These are phyloP conservation scores for Oostethus manadensis DNA, from an alignment of 2,113 vertebrate genomes.

Conservation along the genomic window DNA sequence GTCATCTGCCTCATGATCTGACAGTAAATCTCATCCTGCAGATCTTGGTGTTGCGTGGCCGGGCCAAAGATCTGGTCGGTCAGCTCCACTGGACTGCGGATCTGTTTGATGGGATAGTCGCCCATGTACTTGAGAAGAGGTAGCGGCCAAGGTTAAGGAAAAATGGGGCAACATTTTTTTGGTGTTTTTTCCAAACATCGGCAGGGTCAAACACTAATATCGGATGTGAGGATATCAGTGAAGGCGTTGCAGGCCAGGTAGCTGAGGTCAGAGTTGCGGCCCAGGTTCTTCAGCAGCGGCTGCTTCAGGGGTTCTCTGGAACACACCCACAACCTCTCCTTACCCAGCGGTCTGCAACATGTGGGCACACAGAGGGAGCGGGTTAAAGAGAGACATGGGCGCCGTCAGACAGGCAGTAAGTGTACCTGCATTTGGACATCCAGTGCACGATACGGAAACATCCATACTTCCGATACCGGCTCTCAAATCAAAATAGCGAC, in stretches of 20 bases:
- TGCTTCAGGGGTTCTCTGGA: slow-evolving; percentile 85
- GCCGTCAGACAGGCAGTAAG: neutral
- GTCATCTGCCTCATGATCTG: slow-evolving; percentile 97
- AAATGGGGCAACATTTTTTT: too few relatives aligned
- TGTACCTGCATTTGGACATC: neutral
- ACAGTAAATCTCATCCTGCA: slow-evolving; percentile 91
- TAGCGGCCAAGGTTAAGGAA: slow-evolving; percentile 37
- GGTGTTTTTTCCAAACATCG: too few relatives aligned
- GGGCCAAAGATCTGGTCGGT: slow-evolving; percentile 88
- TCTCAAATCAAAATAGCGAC: too few relatives aligned
- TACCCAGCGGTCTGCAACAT: slow-evolving; percentile 74
- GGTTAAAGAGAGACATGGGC: neutral
- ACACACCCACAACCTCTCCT: slow-evolving; percentile 85
- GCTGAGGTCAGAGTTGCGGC: slow-evolving; percentile 72
- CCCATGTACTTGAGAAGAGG: slow-evolving; percentile 96
- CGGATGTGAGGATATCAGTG: slow-evolving; percentile 83
- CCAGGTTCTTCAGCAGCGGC: slow-evolving; percentile 79
- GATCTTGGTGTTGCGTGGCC: slow-evolving; percentile 72
- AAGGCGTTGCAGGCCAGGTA: slow-evolving; percentile 84
- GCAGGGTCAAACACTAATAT: neutral
- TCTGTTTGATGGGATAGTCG: slow-evolving; percentile 89
- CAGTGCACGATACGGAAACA: too few relatives aligned
- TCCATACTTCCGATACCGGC: neutral
- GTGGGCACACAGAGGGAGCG: neutral
- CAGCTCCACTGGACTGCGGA: slow-evolving; percentile 74